phyloP scores from a whole-genome alignment of 2,888 invertebrate genomes.

The Hypsopygia costalis region DNA sequence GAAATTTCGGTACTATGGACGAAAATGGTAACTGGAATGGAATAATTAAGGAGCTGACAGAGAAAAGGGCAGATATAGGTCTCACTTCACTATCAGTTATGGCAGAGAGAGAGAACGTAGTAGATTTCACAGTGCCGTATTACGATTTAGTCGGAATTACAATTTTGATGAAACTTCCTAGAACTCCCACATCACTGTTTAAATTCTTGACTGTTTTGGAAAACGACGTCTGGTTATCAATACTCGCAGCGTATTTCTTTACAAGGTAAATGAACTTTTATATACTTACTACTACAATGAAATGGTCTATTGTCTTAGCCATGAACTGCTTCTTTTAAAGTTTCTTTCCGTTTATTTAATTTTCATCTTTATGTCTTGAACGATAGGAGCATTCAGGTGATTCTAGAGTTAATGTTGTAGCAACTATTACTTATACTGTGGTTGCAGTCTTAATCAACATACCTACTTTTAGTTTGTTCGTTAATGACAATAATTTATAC shows the following conservation, averaged over 20 bases:
- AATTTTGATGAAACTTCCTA: constrained; percentile 95
- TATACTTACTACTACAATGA: constrained; percentile 14
- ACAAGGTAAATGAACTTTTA: constrained; percentile 83
- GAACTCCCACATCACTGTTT: constrained; percentile 94
- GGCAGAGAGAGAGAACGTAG: constrained; percentile 97
- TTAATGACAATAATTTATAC: too few species aligned
- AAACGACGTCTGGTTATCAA: constrained; percentile 98
- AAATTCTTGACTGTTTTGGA: constrained; percentile 98
- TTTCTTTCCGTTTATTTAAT: background rate
- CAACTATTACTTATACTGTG: too few species aligned
- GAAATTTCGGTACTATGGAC: constrained; percentile 93
- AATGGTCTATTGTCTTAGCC: constrained; percentile 1
- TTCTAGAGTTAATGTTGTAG: too few species aligned
- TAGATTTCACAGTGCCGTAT: constrained; percentile 98
- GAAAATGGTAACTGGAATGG: constrained; percentile 93
- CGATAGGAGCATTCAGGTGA: background rate
- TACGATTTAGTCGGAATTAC: constrained; percentile 98
- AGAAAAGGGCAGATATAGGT: constrained; percentile 95
- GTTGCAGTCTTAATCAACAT: too few species aligned
- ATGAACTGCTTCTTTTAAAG: background rate
- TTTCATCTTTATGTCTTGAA: background rate
- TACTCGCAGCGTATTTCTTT: constrained; percentile 96
- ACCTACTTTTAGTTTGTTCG: too few species aligned
- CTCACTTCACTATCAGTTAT: constrained; percentile 96
- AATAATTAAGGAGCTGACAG: constrained; percentile 89